A percentile compares a stretch with the other conserved stretches of the same genome.
Conservation (phyloP, 2,888 invertebrate genomes). For the Drymonia ruficornis region DNA sequence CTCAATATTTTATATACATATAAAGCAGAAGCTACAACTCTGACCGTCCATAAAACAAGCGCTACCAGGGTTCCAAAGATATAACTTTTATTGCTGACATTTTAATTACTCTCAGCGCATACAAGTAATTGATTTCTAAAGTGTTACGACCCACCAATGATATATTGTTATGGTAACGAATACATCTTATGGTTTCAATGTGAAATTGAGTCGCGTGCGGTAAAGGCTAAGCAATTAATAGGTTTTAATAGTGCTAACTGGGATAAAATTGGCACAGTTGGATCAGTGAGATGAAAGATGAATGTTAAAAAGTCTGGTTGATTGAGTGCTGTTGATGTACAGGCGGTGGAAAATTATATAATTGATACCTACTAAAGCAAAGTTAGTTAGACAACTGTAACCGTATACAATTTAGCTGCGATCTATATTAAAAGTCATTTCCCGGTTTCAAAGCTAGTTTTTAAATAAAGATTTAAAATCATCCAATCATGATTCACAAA, state of each 20-base stretch:
- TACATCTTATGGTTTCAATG: slow-evolving; percentile 38
- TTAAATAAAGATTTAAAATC: slow-evolving; percentile 1
- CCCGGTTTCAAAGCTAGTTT: not conserved
- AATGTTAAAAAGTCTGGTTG: too few species aligned
- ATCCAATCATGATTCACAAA: not conserved
- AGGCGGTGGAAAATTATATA: too few species aligned
- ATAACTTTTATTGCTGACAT: slow-evolving; percentile 41
- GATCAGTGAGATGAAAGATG: not conserved
- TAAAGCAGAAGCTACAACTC: slow-evolving; percentile 10
- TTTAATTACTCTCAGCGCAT: slow-evolving; percentile 42
- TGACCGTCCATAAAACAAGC: slow-evolving; percentile 11
- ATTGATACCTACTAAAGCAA: too few species aligned
- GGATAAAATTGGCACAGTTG: slow-evolving; percentile 30
- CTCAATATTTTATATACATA: slow-evolving; percentile 13
- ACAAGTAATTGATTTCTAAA: slow-evolving; percentile 49
- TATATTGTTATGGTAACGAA: slow-evolving; percentile 38
- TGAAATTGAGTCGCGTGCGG: slow-evolving; percentile 36
- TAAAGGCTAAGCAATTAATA: slow-evolving; percentile 25
- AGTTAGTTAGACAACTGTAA: too few species aligned
- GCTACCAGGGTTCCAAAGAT: slow-evolving; percentile 12
- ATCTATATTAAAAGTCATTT: not conserved
- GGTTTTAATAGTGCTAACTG: slow-evolving; percentile 15
- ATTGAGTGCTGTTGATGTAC: too few species aligned
- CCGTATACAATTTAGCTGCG: not conserved
- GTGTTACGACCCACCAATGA: slow-evolving; percentile 36